Conservation (phyloP, 2,113 vertebrate genomes). For the Cephalopterus ornatus region DNA sequence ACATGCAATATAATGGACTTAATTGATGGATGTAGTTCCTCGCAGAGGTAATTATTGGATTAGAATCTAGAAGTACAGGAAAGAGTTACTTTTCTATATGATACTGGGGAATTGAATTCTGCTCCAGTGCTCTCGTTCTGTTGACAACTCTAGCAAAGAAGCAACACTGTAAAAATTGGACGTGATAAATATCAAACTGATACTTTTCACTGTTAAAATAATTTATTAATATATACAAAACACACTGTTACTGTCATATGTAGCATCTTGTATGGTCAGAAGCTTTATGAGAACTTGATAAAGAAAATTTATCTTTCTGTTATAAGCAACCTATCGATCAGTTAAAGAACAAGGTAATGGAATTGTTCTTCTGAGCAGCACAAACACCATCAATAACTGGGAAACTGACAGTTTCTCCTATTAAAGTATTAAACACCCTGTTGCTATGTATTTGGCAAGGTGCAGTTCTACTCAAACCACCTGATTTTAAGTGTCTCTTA, state of each 20-base stretch:
- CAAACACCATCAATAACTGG: not conserved
- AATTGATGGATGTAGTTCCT: conserved; percentile 1
- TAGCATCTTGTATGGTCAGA: not conserved
- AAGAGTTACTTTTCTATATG: not conserved
- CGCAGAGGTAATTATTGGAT: conserved; percentile 14
- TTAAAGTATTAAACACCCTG: not conserved
- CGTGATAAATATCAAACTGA: not conserved
- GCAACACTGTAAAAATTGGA: not conserved
- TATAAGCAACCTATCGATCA: not conserved
- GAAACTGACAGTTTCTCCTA: not conserved
- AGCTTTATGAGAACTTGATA: not conserved
- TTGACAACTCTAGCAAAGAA: not conserved
- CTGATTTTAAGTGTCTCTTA: not conserved
- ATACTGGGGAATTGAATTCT: not conserved
- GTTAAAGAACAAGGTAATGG: not conserved
- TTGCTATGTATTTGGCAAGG: not conserved
- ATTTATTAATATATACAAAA: not conserved
- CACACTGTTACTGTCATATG: not conserved
- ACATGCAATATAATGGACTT: not conserved
- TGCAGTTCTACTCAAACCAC: not conserved
- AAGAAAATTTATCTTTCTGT: not conserved
- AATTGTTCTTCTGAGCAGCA: not conserved
- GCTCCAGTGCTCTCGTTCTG: not conserved
- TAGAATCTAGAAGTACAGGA: not conserved
- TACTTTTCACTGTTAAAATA: not conserved